Evolutionary conservation across 2,888 invertebrate genomes (phyloP).

Genomic region (Ceraclea dissimilis): DNA sequence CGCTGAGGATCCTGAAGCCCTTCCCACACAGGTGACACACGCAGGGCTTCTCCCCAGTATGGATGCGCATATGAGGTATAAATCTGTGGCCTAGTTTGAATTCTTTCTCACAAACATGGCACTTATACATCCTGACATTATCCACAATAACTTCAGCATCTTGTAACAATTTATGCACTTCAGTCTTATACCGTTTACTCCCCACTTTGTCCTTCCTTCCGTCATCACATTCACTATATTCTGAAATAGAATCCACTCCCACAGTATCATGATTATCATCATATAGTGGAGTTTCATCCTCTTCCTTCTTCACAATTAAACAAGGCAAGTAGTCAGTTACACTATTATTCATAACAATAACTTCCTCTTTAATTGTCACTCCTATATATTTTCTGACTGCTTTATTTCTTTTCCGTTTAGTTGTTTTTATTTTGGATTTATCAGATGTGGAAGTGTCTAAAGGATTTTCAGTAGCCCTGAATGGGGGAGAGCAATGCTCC

Average conservation of each 20-base stretch:
- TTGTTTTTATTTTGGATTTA: too few species aligned
- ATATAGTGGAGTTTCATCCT: not conserved
- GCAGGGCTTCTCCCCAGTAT: constrained; percentile 58
- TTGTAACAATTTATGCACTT: constrained; percentile 26
- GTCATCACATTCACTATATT: not conserved
- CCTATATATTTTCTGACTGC: too few species aligned
- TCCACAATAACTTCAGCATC: constrained; percentile 33
- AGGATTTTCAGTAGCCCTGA: constrained; percentile 2
- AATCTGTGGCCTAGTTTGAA: constrained; percentile 56
- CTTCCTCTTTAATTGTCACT: too few species aligned
- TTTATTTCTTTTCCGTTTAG: too few species aligned
- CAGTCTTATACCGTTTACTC: not conserved
- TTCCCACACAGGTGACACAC: constrained; percentile 61
- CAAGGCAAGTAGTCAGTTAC: too few species aligned
- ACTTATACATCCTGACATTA: constrained; percentile 40
- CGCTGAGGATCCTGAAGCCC: constrained; percentile 58
- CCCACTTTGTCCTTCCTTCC: not conserved
- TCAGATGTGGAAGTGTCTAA: too few species aligned
- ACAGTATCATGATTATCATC: not conserved
- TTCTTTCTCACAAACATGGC: constrained; percentile 50
- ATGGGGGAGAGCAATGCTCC: constrained; percentile 17
- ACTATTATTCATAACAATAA: too few species aligned
- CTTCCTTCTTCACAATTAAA: too few species aligned
- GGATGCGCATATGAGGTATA: constrained; percentile 54
- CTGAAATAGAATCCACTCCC: not conserved